Conservation (phyloP, 2,797 vertebrate species). For the Smutsia gigantea region DNA sequence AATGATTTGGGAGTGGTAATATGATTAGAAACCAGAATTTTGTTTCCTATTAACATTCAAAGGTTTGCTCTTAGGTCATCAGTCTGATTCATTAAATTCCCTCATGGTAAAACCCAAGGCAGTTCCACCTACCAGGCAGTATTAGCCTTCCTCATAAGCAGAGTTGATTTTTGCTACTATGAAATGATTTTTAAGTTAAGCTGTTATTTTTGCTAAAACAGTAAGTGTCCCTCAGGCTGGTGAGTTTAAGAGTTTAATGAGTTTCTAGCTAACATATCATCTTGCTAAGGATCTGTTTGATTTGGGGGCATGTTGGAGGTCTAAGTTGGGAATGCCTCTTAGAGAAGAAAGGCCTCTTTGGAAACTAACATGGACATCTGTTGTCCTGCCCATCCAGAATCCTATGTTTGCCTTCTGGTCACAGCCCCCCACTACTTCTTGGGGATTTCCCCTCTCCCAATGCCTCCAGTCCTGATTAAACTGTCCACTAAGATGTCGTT, state of each 20-base stretch:
- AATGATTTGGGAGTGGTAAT: conserved; percentile 3
- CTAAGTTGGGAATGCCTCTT: background rate
- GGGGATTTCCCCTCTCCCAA: background rate
- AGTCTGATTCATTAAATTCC: conserved; percentile 1
- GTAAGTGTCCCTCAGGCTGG: background rate
- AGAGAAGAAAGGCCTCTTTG: background rate
- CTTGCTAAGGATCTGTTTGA: background rate
- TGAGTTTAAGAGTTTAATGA: background rate
- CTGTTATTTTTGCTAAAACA: background rate
- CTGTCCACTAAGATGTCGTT: background rate
- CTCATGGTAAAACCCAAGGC: background rate
- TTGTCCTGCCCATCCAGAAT: background rate
- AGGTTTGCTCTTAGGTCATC: background rate
- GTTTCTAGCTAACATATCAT: background rate
- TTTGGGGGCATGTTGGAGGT: background rate
- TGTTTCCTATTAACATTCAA: background rate
- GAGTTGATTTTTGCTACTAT: background rate
- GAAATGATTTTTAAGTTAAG: conserved; percentile 45
- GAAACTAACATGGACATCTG: background rate
- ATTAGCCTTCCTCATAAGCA: background rate
- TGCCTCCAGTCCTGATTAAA: background rate
- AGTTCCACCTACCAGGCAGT: background rate
- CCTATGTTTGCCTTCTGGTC: background rate
- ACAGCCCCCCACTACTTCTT: background rate
- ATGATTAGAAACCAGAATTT: conserved; percentile 49